Evolutionary conservation across 2,888 invertebrate species (phyloP).

Genomic region (Agonopterix arenella): DNA sequence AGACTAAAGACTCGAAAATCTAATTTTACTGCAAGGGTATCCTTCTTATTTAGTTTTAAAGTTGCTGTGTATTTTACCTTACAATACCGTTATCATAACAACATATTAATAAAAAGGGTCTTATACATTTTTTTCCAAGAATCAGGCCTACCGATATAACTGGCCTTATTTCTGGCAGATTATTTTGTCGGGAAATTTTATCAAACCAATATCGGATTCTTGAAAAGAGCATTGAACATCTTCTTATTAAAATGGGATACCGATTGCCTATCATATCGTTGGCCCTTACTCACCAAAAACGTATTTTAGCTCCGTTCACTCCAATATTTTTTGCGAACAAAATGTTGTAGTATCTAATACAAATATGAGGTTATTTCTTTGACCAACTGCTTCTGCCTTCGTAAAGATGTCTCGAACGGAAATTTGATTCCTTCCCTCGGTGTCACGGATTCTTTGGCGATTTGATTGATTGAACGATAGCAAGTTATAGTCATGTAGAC

Average conservation of each 20-base stretch:
- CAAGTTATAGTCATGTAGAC: background rate
- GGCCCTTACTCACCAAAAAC: background rate
- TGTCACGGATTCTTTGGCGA: slow-evolving; percentile 7
- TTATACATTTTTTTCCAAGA: no score
- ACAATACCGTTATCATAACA: no score
- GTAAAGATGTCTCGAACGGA: slow-evolving; percentile 12
- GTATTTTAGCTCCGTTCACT: background rate
- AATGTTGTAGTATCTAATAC: background rate
- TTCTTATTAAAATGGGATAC: background rate
- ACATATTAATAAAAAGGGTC: no score
- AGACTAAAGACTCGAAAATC: no score
- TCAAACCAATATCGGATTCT: no score
- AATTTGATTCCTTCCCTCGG: slow-evolving; percentile 14
- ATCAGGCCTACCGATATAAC: no score
- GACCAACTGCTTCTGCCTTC: slow-evolving; percentile 11
- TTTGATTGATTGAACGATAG: slow-evolving; percentile 12
- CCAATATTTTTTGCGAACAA: background rate
- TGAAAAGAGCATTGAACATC: background rate
- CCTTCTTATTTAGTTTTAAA: no score
- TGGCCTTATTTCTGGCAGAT: no score
- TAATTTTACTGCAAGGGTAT: no score
- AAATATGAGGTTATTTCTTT: slow-evolving; percentile 9
- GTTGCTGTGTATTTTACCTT: no score
- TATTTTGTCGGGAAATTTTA: no score
- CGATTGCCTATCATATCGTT: background rate